These are phyloP conservation scores for Pentalonia nigronervosa DNA, from an alignment of 1,140 invertebrate genomes.

Conservation along the genomic window DNA sequence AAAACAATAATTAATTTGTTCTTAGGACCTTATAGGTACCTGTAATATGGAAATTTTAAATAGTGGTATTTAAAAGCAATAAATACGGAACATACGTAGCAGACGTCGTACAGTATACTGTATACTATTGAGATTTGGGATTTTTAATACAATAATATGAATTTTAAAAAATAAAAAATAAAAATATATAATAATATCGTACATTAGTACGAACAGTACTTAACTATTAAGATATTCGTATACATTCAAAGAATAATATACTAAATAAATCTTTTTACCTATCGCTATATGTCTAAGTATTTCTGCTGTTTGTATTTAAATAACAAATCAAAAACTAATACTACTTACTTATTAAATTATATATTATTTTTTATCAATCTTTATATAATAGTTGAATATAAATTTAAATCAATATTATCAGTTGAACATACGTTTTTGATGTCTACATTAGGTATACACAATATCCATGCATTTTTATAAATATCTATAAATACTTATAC, in stretches of 20 bases:
- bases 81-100: background rate
- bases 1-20: background rate
- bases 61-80: background rate
- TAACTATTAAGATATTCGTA: background rate
- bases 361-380: background rate
- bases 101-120: background rate
- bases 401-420: background rate
- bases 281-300: background rate
- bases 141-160: background rate
- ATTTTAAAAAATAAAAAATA: background rate
- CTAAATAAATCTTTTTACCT: background rate
- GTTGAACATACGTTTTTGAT: background rate
- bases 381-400: background rate
- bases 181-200: too few relatives aligned
- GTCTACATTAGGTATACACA: background rate
- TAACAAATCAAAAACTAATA: background rate
- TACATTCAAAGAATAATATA: background rate
- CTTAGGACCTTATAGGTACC: background rate
- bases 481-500: background rate
- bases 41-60: too few relatives aligned
- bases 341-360: background rate
- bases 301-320: background rate
- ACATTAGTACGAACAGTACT: background rate
- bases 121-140: too few relatives aligned
- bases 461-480: background rate